A percentile compares a stretch with the other conserved stretches of the same genome.
Evolutionary conservation across 2,797 vertebrate species (phyloP).

Genomic region (Pteropus rufus): DNA sequence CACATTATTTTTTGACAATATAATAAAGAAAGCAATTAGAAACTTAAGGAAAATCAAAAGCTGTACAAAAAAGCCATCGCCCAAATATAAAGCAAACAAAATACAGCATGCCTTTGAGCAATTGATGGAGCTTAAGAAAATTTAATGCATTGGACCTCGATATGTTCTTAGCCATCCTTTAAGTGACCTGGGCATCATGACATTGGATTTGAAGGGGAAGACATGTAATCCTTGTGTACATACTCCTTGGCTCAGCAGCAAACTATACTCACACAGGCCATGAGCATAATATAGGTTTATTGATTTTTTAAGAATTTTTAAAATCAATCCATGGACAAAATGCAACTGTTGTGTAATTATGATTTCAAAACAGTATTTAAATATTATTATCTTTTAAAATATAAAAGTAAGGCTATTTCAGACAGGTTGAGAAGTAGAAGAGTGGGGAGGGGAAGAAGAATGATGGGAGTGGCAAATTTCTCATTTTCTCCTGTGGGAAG

Average conservation of each 20-base stretch:
- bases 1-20: constrained; percentile 54
- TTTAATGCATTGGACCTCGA: neutral
- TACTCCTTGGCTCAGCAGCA: neutral
- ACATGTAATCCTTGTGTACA: neutral
- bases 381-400: neutral
- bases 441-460: neutral
- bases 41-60: constrained; percentile 36
- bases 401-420: neutral
- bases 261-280: neutral
- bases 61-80: neutral
- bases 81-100: neutral
- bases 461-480: neutral
- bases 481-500: neutral
- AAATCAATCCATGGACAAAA: neutral
- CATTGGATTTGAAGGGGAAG: neutral
- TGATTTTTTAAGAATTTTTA: neutral
- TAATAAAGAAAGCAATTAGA: constrained; percentile 58
- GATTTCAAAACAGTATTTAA: neutral
- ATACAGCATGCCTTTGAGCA: neutral
- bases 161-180: neutral
- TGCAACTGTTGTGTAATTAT: neutral
- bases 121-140: neutral
- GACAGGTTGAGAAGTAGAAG: neutral
- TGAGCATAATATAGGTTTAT: neutral
- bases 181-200: neutral